Evolutionary conservation across 2,797 vertebrate species (phyloP).

Genomic region (Delichon dasypus): DNA sequence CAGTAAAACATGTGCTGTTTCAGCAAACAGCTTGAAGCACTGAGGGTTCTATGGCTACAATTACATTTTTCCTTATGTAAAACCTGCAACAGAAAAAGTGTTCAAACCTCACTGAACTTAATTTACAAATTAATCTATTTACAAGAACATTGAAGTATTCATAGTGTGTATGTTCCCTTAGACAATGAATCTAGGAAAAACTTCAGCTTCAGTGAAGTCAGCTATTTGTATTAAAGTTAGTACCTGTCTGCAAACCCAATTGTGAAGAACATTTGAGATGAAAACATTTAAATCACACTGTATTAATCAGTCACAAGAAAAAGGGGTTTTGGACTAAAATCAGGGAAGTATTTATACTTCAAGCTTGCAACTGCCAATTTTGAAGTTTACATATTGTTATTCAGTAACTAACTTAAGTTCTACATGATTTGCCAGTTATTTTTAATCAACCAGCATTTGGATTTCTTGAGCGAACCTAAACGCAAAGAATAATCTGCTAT

Average conservation of each 20-base stretch:
- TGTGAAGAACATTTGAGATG: not conserved
- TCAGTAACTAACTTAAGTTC: not conserved
- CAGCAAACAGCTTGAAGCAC: not conserved
- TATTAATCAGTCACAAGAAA: not conserved
- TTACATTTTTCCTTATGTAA: not conserved
- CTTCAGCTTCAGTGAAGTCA: not conserved
- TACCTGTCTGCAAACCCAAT: not conserved
- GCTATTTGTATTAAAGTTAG: not conserved
- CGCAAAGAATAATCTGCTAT: not conserved
- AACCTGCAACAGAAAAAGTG: not conserved
- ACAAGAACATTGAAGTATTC: not conserved
- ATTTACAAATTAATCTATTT: not conserved
- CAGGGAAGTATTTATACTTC: not conserved
- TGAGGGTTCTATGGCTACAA: rapidly evolving
- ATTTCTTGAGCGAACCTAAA: not conserved
- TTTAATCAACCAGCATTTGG: not conserved
- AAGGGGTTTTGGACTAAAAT: not conserved
- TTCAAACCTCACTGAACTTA: not conserved
- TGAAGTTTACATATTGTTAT: not conserved
- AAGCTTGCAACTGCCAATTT: not conserved
- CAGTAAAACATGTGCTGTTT: not conserved
- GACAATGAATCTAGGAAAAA: not conserved
- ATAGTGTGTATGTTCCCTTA: not conserved
- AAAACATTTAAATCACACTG: not conserved
- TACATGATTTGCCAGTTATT: not conserved